Evolutionary conservation across 2,797 vertebrate species (phyloP).

Genomic region (Lacerta viridis): DNA sequence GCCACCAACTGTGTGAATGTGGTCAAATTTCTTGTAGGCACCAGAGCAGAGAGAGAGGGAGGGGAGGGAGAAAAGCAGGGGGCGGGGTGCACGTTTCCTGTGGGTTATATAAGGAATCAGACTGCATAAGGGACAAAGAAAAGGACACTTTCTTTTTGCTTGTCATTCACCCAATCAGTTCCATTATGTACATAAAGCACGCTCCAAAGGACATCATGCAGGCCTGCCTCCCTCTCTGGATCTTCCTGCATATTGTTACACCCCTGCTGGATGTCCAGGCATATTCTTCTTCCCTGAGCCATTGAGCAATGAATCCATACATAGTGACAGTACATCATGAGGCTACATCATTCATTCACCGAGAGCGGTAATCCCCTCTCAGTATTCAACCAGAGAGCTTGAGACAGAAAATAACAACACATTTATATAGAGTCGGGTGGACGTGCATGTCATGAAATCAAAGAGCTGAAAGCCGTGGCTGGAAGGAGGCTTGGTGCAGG

Average conservation of each 20-base stretch:
- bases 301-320: conserved; percentile 35
- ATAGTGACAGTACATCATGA: conserved; percentile 1
- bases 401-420: conserved; percentile 22
- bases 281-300: conserved; percentile 7
- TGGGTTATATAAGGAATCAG: conserved; percentile 8
- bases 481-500: neutral
- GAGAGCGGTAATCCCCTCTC: conserved; percentile 28
- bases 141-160: neutral
- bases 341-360: conserved; percentile 28
- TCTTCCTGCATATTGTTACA: neutral
- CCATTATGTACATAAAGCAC: neutral
- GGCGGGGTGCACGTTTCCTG: neutral
- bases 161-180: conserved; percentile 9
- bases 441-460: conserved; percentile 1
- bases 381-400: conserved; percentile 16
- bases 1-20: neutral
- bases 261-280: neutral
- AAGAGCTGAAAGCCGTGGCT: neutral
- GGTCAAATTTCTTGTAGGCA: neutral
- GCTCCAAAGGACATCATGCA: neutral
- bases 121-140: neutral
- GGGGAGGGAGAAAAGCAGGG: too few species aligned
- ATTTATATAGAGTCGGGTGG: conserved; percentile 20
- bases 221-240: neutral
- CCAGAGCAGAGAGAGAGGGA: neutral